Evolutionary conservation across 92 coral and sea anemone genomes (phyloP), one percentile per base, ranked within the genome.

Genomic region (Isaurus tuberculatus): DNA sequence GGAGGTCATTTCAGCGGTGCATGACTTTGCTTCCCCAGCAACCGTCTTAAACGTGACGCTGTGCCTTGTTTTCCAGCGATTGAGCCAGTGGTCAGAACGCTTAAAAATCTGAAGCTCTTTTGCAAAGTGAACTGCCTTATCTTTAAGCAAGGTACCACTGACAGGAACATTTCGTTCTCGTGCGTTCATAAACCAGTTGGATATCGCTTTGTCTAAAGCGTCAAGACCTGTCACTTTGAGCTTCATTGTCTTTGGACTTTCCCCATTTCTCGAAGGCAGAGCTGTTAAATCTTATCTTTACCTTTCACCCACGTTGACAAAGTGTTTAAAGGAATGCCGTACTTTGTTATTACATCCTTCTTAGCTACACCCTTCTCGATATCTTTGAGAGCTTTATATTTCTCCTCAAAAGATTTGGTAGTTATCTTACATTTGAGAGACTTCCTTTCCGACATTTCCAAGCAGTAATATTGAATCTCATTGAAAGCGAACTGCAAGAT

Each of bases 211-310:
- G 20, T 74, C 66, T n/a, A 77, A 36, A 63, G 60, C 29, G 5
- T 51, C 83, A 48, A 58, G 30, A 28, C 81, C 57, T 60, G 83
- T 48, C 10, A 61, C 61, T 74, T 75, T 85, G 8, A 65, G 78
- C 65, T 85, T 85, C 40, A 63, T 75, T 46, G 88, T 85, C 79
- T 75, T 67, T 26, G 88, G 73, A 65, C 75, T 68, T 75, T 65
- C 22, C 30, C 70, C 70, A 20, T 65, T n/a, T 65, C 27, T 65
- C 20, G 34, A 65, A 65, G n/a, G 70, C 34, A 65, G n/a, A n/a
- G 34, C 70, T 28, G 40, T n/a, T n/a, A 65, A 65, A 65, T 27
- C 40, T 65, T 65, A 5, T 65, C 37, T 29, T 29, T 65, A 25
- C 37, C 27, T 17, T 65, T 65, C 19, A 64, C 34, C 33, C 70